phyloP scores from a whole-genome alignment of 2,797 vertebrate species.

The Melanotaenia boesemani region DNA sequence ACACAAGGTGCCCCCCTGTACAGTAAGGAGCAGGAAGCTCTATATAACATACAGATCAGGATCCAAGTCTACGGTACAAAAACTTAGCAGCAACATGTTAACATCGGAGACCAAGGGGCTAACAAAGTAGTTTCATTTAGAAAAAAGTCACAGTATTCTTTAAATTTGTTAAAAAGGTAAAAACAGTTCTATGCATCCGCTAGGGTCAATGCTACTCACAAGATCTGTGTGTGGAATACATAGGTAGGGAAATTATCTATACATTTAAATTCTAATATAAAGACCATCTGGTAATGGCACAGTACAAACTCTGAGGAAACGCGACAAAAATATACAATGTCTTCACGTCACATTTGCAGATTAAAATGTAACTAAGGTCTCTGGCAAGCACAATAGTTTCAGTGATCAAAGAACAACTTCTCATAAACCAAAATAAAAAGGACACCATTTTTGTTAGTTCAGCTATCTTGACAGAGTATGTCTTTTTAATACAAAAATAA shows the following conservation, averaged over 20 bases:
- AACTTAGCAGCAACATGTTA: constrained; percentile 99
- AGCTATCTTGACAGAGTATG: constrained; percentile 91
- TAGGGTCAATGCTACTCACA: constrained; percentile 84
- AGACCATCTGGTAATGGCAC: constrained; percentile 88
- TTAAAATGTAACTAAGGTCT: constrained; percentile 88
- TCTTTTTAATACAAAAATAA: constrained; percentile 96
- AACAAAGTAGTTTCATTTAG: constrained; percentile 96
- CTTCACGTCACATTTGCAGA: constrained; percentile 88
- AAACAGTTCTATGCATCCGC: constrained; percentile 87
- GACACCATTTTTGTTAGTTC: constrained; percentile 93
- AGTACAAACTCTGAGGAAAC: constrained; percentile 88
- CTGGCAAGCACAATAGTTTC: constrained; percentile 87
- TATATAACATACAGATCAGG: constrained; percentile 91
- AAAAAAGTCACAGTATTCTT: constrained; percentile 92
- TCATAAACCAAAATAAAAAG: constrained; percentile 88
- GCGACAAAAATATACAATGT: constrained; percentile 90
- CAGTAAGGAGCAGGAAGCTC: constrained; percentile 89
- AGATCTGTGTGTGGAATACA: constrained; percentile 83
- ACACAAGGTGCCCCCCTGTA: constrained; percentile 90
- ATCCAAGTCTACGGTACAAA: constrained; percentile 87
- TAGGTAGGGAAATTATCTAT: constrained; percentile 84
- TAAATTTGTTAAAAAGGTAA: constrained; percentile 91
- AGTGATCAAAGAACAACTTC: constrained; percentile 86
- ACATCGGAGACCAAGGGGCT: constrained; percentile 91
- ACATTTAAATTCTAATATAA: constrained; percentile 88